A percentile compares a stretch with the other conserved stretches of the same genome.
phyloP scores from a whole-genome alignment of 2,113 vertebrate genomes.

The Furnarius figulus region DNA sequence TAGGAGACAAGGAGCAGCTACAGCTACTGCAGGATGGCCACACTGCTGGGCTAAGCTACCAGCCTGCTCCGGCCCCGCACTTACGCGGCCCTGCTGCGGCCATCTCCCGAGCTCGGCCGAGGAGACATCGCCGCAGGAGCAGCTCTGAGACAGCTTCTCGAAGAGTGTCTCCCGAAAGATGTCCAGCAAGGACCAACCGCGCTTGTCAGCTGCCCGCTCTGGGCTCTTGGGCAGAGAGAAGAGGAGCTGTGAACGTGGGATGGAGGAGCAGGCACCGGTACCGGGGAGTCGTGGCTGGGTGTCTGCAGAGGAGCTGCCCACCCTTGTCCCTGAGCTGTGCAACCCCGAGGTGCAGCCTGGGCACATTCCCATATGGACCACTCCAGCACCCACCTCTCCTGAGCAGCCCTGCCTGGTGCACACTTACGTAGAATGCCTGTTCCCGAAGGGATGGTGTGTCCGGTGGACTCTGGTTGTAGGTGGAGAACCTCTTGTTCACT shows the following conservation, averaged over 20 bases:
- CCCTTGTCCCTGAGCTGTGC: neutral
- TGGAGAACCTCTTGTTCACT: slow-evolving; percentile 91
- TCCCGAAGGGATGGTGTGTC: slow-evolving; percentile 92
- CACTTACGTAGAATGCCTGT: slow-evolving; percentile 98
- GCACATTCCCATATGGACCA: neutral
- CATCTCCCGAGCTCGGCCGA: slow-evolving; percentile 66
- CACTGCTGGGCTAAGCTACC: slow-evolving; percentile 7
- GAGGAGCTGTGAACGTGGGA: slow-evolving; percentile 14
- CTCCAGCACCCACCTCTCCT: neutral
- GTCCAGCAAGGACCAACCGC: slow-evolving; percentile 81
- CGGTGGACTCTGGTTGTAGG: slow-evolving; percentile 92
- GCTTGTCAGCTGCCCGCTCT: slow-evolving; percentile 58
- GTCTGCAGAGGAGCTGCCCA: neutral
- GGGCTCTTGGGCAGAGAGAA: slow-evolving; percentile 66
- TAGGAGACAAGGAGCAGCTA: neutral
- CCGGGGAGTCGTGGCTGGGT: neutral
- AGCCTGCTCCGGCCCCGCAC: slow-evolving; percentile 52
- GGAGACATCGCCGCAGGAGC: slow-evolving; percentile 78
- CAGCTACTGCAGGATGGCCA: neutral
- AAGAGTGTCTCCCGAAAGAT: slow-evolving; percentile 80
- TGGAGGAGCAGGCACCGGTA: neutral
- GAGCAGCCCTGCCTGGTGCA: neutral
- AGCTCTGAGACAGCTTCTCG: slow-evolving; percentile 80
- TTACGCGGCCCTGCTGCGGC: slow-evolving; percentile 72
- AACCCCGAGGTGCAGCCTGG: neutral